A percentile compares a stretch with the other conserved stretches of the same genome.
Evolutionary conservation across 2,113 vertebrate genomes (phyloP).

Genomic region (Cairina moschata): DNA sequence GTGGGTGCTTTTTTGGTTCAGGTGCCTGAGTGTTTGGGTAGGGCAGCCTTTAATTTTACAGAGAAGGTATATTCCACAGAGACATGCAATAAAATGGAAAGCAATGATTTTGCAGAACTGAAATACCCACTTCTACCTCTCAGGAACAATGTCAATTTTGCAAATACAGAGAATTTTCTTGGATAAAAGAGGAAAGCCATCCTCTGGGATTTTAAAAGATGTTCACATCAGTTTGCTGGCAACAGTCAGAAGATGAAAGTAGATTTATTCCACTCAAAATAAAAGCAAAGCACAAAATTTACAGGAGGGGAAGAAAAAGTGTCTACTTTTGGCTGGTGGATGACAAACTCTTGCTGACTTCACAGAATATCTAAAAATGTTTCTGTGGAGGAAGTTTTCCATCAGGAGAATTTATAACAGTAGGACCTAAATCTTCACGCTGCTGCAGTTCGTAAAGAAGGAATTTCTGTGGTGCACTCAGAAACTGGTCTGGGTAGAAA

Average conservation of each 20-base stretch:
- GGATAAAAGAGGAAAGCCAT: background rate
- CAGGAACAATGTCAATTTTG: background rate
- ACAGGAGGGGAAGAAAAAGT: background rate
- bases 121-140: background rate
- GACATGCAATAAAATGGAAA: background rate
- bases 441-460: background rate
- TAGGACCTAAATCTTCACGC: background rate
- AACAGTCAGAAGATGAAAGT: constrained; percentile 23
- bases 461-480: background rate
- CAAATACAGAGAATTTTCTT: background rate
- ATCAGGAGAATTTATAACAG: background rate
- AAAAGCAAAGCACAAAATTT: background rate
- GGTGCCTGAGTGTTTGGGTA: background rate
- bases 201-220: background rate
- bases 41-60: background rate
- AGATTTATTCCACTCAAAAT: background rate
- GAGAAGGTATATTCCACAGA: background rate
- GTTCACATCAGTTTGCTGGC: background rate
- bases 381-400: background rate
- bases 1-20: background rate
- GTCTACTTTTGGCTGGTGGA: background rate
- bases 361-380: background rate
- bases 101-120: background rate
- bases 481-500: background rate
- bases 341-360: constrained; percentile 29